Conservation (phyloP, 2,113 vertebrate species). For the Nerophis lumbriciformis region DNA sequence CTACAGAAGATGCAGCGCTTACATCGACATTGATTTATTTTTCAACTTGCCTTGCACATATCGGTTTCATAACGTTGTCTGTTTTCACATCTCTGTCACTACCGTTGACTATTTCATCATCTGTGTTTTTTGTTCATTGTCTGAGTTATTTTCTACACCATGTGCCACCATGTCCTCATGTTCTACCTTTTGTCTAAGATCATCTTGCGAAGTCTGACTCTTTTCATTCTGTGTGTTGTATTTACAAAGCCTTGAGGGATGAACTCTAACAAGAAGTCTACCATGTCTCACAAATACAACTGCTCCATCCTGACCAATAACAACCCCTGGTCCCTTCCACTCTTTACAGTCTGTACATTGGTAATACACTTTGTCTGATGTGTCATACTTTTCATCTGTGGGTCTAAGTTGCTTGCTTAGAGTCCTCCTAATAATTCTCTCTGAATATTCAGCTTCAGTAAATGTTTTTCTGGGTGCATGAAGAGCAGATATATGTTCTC, state of each 20-base stretch:
- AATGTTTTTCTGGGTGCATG: slow-evolving; percentile 19
- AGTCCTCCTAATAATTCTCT: slow-evolving; percentile 16
- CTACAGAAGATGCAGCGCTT: not conserved
- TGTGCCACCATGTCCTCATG: no score
- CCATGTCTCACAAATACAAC: slow-evolving; percentile 28
- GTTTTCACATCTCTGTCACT: no score
- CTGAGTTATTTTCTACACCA: no score
- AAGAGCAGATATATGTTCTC: slow-evolving; percentile 25
- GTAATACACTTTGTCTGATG: slow-evolving; percentile 19
- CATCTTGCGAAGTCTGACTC: not conserved
- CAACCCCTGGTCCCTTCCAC: slow-evolving; percentile 34
- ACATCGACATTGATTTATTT: no score
- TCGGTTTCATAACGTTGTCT: not conserved
- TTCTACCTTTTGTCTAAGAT: no score
- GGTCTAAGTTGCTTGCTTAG: slow-evolving; percentile 4
- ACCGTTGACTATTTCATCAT: no score
- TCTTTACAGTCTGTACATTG: slow-evolving; percentile 5
- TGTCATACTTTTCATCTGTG: slow-evolving; percentile 32
- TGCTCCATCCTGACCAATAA: slow-evolving; percentile 25
- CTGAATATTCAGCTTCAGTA: slow-evolving; percentile 24
- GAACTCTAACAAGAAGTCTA: slow-evolving; percentile 5
- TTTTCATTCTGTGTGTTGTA: not conserved
- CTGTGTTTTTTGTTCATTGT: no score
- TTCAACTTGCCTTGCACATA: not conserved
- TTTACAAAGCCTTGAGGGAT: slow-evolving; percentile 6